Evolutionary conservation across 2,888 invertebrate genomes (phyloP), one percentile per base, ranked within the genome.

Genomic region (Microplitis manilae): DNA sequence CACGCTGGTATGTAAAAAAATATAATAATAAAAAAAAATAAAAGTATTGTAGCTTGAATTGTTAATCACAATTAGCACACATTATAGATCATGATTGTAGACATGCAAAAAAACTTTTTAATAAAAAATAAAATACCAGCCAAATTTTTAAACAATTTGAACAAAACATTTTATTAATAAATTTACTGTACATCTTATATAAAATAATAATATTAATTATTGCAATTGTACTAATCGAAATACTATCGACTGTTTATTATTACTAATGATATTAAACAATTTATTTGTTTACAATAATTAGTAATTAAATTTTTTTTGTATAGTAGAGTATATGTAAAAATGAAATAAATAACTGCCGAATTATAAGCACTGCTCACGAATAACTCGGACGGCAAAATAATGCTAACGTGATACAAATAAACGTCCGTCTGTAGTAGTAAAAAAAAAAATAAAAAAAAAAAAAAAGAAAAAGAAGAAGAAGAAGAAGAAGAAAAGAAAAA

Each of bases 1-100:
- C 88, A 88, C 88, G 84, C 87, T 87, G 86, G 85, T 87, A 87
- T 83, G 87, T 87, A 87, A 86, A 87, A 87, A 81, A 84, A 30
- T 30, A 30, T 30, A 30, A 30, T 30, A 30, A 30, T 30, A 30
- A 30, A 30, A 30, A 20, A 20, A 20, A 20, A 20, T 1, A 86
- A 87, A 87, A 87, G 87, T 50, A 50, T 87, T 86, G 87, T 89
- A 89, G 88, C 87, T 88, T 88, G 88, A 88, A 88, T 88, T 85
- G 87, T 88, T 89, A 89, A 80, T 84, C 85, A 84, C 87, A 86
- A 86, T 89, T 86, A 87, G 84, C 85, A 88, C 89, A 89, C 89
- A 84, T 87, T 80, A 86, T 89, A 89, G 88, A 83, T 87, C 87
- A 85, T 87, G 87, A 86, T 84, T 87, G 84, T 86, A 83, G 79